Percentiles rank a stretch among this genome's conserved stretches.
These are phyloP conservation scores for Trididemnum clinides DNA, from an alignment of 23 tunicate genomes.

Conservation along the genomic window DNA sequence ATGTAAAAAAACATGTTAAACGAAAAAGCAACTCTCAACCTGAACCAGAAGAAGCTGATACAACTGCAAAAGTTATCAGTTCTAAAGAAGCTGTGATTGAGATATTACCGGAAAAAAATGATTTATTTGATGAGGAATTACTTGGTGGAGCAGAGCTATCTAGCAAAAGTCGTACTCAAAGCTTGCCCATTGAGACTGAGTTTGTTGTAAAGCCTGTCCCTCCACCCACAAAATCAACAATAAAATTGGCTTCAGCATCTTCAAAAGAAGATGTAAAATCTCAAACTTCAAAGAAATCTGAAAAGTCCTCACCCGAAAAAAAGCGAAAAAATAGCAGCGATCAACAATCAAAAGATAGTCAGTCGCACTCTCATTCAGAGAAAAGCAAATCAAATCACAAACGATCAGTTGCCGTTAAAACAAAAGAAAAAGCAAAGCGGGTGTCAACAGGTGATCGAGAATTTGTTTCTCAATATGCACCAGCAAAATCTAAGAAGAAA, in stretches of 20 bases:
- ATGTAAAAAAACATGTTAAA: conserved; percentile 10
- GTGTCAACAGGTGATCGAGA: conserved; percentile 8
- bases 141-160: background rate
- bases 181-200: background rate
- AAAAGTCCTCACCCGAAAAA: background rate
- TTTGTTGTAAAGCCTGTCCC: background rate
- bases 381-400: background rate
- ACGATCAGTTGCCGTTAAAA: conserved; percentile 13
- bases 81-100: conserved; percentile 57
- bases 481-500: conserved; percentile 28
- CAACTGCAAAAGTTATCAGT: background rate
- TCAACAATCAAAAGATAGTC: background rate
- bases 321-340: background rate
- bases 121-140: conserved; percentile 45
- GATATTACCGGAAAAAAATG: conserved; percentile 50
- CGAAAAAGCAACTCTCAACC: background rate
- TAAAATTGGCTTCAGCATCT: background rate
- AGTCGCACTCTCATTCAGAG: background rate
- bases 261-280: background rate
- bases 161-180: background rate
- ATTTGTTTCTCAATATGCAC: background rate
- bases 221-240: background rate
- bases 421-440: background rate
- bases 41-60: background rate
- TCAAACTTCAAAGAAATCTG: background rate